phyloP scores from a whole-genome alignment of 1,140 invertebrate species.

The Hormaphis cornu region DNA sequence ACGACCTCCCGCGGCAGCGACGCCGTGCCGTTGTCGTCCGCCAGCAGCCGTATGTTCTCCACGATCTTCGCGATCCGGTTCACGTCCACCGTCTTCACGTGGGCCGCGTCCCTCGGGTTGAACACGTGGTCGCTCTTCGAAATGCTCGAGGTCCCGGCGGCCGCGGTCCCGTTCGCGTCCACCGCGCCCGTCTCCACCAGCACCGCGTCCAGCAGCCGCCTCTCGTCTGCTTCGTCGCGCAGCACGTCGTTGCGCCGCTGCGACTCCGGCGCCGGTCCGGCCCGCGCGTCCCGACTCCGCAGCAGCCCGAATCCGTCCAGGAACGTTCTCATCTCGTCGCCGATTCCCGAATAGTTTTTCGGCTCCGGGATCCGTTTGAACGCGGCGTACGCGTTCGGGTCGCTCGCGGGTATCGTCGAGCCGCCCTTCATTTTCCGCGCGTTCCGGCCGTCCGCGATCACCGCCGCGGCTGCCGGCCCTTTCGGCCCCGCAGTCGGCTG shows the following conservation, averaged over 20 bases:
- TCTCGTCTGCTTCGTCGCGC: neutral
- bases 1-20: slow-evolving; percentile 40
- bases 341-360: slow-evolving; percentile 34
- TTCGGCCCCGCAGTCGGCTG: neutral
- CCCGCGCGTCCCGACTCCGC: neutral
- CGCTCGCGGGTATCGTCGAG: slow-evolving; percentile 39
- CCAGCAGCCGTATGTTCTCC: slow-evolving; percentile 44
- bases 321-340: slow-evolving; percentile 49
- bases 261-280: neutral
- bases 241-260: neutral
- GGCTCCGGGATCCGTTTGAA: slow-evolving; percentile 51
- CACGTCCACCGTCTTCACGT: slow-evolving; percentile 40
- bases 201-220: neutral
- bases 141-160: slow-evolving; percentile 36
- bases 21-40: slow-evolving; percentile 40
- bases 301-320: slow-evolving; percentile 50
- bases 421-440: no score
- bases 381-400: slow-evolving; percentile 46
- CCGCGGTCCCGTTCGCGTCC: slow-evolving; percentile 45
- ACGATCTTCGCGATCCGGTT: slow-evolving; percentile 45
- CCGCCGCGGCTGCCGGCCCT: neutral
- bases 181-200: neutral
- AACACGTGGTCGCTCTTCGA: slow-evolving; percentile 42
- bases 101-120: slow-evolving; percentile 43
- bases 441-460: slow-evolving; percentile 34